Evolutionary conservation across 2,797 vertebrate genomes (phyloP), one percentile per base, ranked within the genome.

Genomic region (Sparidentex hasta): DNA sequence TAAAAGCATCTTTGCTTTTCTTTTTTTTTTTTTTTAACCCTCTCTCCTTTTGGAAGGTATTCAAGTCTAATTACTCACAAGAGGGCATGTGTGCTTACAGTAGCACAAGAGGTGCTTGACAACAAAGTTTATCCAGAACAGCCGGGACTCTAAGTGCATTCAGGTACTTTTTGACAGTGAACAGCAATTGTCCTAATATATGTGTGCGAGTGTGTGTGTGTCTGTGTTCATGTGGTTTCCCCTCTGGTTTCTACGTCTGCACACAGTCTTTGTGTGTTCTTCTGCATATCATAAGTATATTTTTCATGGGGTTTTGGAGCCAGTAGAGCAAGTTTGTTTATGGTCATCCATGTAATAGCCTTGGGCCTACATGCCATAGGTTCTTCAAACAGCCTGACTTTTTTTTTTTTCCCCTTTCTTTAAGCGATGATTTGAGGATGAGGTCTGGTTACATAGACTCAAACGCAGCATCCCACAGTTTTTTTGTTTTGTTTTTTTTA

Each of bases 381-480:
- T 78, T 91, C 84, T 88, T 88, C 74, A 87, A 79, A 87, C 82
- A 79, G 61, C 52, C 63, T 29, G 75, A 47, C 54, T 78, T 67
- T 65, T 27, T 61, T 56, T 61, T 56, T 65, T 27, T 61, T 56
- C 46, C 29, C 5, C 29, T 73, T 81, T 78, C 72, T 80, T 86
- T 84, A 46, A 48, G 58, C 17, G 8, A 23, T 47, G n/a, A 55
- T 67, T 47, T 44, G 41, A 21, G 29, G 68, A 76, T 63, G 79
- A 80, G 87, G 74, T 84, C 90, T 89, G 87, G 78, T 92, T 92
- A 93, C 90, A 95, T 84, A 61, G 73, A 68, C 75, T 87, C 94
- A 94, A 94, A 96, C 82, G 84, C 95, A 90, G 90, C 95, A 94
- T 92, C 87, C 85, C 84, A 90, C 87, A 95, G 91, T 89, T 85